phyloP scores from a whole-genome alignment of 2,113 vertebrate genomes.

The Rhegmatorhina hoffmannsi region DNA sequence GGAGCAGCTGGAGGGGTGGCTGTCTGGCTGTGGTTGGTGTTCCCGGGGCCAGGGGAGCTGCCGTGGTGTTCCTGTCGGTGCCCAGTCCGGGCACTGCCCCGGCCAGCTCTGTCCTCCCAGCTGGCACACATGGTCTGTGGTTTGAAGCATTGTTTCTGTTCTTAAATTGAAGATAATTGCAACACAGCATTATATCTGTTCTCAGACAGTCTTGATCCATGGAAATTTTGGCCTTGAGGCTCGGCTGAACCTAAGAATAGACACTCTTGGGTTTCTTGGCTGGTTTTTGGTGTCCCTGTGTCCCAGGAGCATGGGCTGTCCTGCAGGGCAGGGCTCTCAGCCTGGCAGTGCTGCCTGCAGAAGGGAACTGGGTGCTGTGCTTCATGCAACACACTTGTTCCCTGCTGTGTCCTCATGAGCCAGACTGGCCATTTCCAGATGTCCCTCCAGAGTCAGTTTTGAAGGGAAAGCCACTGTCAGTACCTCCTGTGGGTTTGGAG shows the following conservation, averaged over 20 bases:
- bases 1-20: fast-evolving
- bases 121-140: neutral
- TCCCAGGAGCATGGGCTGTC: neutral
- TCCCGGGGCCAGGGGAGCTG: neutral
- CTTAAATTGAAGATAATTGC: neutral
- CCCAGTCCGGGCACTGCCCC: neutral
- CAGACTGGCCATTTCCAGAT: fast-evolving
- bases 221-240: neutral
- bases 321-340: neutral
- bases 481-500: neutral
- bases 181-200: neutral
- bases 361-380: neutral
- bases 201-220: neutral
- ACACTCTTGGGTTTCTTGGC: neutral
- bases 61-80: fast-evolving
- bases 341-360: neutral
- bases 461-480: fast-evolving
- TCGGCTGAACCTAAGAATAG: neutral
- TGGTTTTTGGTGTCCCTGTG: neutral
- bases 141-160: neutral
- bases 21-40: fast-evolving
- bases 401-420: neutral
- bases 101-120: neutral
- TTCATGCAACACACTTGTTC: neutral
- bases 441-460: neutral